Conservation (phyloP, 2,113 vertebrate species). For the Nothoprocta perdicaria region DNA sequence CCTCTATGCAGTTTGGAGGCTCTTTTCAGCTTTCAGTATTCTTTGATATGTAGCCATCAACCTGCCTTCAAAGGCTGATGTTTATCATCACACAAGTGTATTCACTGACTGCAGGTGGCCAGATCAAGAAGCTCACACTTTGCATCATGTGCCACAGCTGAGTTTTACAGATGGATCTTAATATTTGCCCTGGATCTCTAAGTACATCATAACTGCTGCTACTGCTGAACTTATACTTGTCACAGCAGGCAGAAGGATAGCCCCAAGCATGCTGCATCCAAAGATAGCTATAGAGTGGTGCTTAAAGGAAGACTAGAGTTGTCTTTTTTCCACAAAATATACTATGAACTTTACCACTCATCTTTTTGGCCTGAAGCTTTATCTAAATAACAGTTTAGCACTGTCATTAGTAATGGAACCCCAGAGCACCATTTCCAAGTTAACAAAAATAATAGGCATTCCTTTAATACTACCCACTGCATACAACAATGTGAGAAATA, state of each 20-base stretch:
- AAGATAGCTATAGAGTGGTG: background rate
- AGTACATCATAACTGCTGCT: background rate
- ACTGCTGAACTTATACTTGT: background rate
- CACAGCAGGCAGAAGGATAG: background rate
- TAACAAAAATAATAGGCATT: conserved; percentile 43
- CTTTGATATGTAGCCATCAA: background rate
- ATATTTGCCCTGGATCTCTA: background rate
- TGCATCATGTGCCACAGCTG: background rate
- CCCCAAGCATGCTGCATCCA: background rate
- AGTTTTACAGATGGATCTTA: background rate
- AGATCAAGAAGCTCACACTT: background rate
- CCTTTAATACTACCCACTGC: conserved; percentile 39
- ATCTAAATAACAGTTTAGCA: background rate
- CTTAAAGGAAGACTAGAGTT: background rate
- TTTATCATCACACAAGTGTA: background rate
- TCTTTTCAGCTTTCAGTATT: background rate
- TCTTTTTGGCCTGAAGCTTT: background rate
- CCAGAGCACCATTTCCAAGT: conserved; percentile 51
- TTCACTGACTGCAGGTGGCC: background rate
- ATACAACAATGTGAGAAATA: background rate
- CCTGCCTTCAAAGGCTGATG: background rate
- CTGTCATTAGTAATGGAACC: conserved; percentile 29
- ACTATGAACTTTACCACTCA: background rate
- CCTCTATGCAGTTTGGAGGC: background rate
- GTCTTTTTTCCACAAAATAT: background rate